Conservation (phyloP, 2,113 vertebrate genomes). For the Xenotilapia caudafasciata region DNA sequence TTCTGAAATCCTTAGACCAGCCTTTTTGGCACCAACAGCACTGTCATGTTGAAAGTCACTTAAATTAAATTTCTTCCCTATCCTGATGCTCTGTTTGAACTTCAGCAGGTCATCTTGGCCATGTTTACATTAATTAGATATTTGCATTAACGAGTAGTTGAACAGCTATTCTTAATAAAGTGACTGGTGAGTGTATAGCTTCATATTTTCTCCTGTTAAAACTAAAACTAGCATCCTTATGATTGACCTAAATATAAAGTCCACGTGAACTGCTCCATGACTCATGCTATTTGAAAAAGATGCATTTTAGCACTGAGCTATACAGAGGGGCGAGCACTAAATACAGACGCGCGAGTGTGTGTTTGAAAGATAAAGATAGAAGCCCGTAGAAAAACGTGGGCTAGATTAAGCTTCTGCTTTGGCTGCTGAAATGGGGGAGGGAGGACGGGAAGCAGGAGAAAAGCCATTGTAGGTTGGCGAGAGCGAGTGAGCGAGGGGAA, state of each 20-base stretch:
- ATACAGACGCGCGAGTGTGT: conserved; percentile 14
- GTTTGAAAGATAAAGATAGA: conserved; percentile 43
- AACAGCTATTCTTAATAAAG: neutral
- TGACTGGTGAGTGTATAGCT: neutral
- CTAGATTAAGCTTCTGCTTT: conserved; percentile 59
- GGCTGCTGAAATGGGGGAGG: conserved; percentile 12
- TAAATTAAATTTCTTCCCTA: neutral
- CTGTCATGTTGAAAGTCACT: neutral
- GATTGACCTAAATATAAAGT: neutral
- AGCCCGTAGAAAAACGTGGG: conserved; percentile 26
- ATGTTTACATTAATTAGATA: neutral
- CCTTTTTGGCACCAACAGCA: neutral
- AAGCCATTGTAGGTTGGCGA: conserved; percentile 6
- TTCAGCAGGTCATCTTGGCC: neutral
- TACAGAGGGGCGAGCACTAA: neutral
- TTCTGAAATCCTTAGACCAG: neutral
- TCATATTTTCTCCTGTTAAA: neutral
- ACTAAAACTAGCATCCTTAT: neutral
- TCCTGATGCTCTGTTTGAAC: neutral
- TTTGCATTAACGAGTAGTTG: neutral
- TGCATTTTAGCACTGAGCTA: conserved; percentile 38
- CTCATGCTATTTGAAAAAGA: conserved; percentile 58
- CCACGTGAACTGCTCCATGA: conserved; percentile 33
- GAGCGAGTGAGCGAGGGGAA: neutral
- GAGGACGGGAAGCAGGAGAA: neutral